A percentile compares a stretch with the other conserved stretches of the same genome.
Conservation (phyloP, 92 coral and sea anemone species). For the Paragorgia papillata region DNA sequence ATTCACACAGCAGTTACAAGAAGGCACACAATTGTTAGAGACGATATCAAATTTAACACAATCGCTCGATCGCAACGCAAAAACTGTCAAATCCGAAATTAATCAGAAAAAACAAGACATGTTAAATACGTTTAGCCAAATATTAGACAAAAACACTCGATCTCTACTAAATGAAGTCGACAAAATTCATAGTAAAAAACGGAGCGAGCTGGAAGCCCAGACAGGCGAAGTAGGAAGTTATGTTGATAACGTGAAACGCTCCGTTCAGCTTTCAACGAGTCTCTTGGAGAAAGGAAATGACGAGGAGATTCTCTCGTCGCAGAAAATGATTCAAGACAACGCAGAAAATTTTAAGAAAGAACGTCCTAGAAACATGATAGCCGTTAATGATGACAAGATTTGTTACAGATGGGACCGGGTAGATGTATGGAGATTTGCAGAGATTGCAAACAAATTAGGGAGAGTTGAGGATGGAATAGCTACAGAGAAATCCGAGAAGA, state of each 20-base stretch:
- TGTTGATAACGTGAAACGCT: slow-evolving; percentile 3
- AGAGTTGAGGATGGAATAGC: too few relatives aligned
- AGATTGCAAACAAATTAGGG: too few relatives aligned
- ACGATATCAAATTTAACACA: background rate
- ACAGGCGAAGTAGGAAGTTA: background rate
- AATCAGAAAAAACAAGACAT: background rate
- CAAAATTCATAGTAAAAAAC: background rate
- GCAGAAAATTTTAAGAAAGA: background rate
- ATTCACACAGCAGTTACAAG: background rate
- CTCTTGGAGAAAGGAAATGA: background rate
- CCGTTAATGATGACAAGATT: background rate
- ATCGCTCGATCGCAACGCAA: background rate
- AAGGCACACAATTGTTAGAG: background rate
- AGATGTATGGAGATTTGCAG: too few relatives aligned
- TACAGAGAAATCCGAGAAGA: too few relatives aligned
- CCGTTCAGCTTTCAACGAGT: background rate
- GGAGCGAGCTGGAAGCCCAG: background rate
- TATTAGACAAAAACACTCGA: background rate
- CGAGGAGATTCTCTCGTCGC: background rate
- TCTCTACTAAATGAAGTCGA: background rate
- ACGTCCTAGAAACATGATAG: background rate
- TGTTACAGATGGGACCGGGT: too few relatives aligned
- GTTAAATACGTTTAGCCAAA: background rate
- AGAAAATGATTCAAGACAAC: background rate
- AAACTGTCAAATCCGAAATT: background rate